Percentiles rank a stretch among this genome's conserved stretches.
Conservation (phyloP, 2,888 invertebrate genomes). For the Pediacus dermestoides region DNA sequence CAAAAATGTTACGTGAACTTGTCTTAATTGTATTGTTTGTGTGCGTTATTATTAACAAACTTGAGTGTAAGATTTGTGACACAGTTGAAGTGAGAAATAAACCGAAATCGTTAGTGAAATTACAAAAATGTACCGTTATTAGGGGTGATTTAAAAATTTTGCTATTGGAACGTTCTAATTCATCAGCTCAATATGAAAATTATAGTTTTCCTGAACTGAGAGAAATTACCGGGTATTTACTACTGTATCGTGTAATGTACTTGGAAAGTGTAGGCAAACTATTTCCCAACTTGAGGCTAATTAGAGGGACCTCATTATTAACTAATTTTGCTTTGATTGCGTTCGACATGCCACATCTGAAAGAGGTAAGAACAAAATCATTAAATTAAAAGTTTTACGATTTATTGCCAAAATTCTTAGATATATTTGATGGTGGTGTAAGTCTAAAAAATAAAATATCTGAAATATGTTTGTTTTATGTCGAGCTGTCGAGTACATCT, state of each 20-base stretch:
- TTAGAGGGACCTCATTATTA: conserved; percentile 75
- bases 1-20: no score
- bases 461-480: no score
- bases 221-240: conserved; percentile 80
- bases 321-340: conserved; percentile 78
- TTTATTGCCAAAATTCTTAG: no score
- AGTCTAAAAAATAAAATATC: no score
- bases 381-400: no score
- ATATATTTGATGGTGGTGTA: no score
- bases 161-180: conserved; percentile 56
- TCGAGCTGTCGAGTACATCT: no score
- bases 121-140: conserved; percentile 70
- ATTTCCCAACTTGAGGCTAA: conserved; percentile 86
- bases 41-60: no score
- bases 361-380: conserved; percentile 62
- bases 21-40: no score
- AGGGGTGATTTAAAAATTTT: conserved; percentile 75
- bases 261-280: conserved; percentile 67
- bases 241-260: conserved; percentile 74
- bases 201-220: conserved; percentile 66
- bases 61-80: conserved; percentile 52
- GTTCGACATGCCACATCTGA: conserved; percentile 63
- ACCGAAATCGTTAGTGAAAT: conserved; percentile 47
- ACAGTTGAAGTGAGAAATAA: conserved; percentile 58
- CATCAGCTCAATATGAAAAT: conserved; percentile 43